Base-by-base conservation (phyloP, 2,797 vertebrate species). In the Tolypeutes matacus region DNA sequence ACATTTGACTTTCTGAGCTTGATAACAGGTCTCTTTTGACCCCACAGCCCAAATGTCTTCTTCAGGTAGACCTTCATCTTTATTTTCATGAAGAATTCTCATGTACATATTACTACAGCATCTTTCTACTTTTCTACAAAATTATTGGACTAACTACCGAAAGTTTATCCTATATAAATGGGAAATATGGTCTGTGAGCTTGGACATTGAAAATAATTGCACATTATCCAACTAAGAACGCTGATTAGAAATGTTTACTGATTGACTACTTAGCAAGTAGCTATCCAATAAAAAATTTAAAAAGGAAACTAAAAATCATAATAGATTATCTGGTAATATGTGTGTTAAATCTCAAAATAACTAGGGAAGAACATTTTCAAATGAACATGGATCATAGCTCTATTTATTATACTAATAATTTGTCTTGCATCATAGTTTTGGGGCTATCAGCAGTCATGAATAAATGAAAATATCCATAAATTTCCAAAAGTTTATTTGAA, bases 401-500 rank as follows among this genome's bases (percentile, higher is more conserved):
- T 77, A 39, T 69, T 93, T 90, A 65, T 88, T 93, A 82, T 27
- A 80, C 76, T 82, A 87, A 80, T 91, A 29, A 92, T 88, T 88
- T 90, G 49, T 94, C 89, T 93, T 87, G 84, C 9, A 34, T 81
- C 36, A 49, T 53, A 83, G 86, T 53, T 81, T 91, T 92, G 9
- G 29, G 64, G 42, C 46, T 80, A 65, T 70, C 46, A 62, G 65
- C 5, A 56, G 14, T 80, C 86, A 76, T 53, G 51, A 91, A 93
- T 92, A 90, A 72, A 58, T 94, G 81, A 94, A 91, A 93, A 88
- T 75, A 80, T 23, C 14, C 29, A 36, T 83, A 77, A 9, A 58
- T 73, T 70, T 92, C 73, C 46, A 90, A 84, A 90, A 81, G 17
- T 9, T 73, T 53, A 81, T 82, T 94, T 96, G 56, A 96, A 84